Conservation (phyloP, 2,797 vertebrate species). For the Trachops cirrhosus region DNA sequence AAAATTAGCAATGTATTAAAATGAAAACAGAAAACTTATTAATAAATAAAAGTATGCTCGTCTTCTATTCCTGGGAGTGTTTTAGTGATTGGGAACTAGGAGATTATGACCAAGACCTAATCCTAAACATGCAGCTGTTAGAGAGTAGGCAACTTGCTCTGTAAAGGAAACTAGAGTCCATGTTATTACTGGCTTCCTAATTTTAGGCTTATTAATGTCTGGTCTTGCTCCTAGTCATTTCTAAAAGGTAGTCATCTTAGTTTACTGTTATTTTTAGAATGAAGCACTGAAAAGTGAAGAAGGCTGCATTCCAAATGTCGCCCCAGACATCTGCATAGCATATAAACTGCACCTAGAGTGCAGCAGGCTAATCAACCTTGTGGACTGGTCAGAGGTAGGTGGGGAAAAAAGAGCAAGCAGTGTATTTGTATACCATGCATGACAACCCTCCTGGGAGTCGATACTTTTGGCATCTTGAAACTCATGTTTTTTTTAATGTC, state of each 20-base stretch:
- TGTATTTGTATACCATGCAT: background rate
- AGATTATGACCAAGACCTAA: background rate
- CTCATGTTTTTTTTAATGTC: background rate
- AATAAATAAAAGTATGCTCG: slow-evolving; percentile 20
- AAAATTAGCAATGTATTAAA: background rate
- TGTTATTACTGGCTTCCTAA: background rate
- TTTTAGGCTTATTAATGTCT: background rate
- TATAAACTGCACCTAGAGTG: slow-evolving; percentile 97
- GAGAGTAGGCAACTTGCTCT: background rate
- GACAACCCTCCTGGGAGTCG: background rate
- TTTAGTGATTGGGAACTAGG: background rate
- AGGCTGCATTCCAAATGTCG: slow-evolving; percentile 89
- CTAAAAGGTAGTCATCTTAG: background rate
- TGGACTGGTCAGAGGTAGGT: slow-evolving; percentile 96
- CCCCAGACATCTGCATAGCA: slow-evolving; percentile 95
- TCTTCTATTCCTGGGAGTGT: background rate
- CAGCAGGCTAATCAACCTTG: slow-evolving; percentile 95
- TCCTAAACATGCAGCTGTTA: background rate
- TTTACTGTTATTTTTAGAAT: slow-evolving; percentile 76
- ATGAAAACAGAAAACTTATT: background rate
- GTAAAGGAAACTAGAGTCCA: background rate
- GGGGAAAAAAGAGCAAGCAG: background rate
- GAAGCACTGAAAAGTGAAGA: slow-evolving; percentile 86
- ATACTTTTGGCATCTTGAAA: background rate
- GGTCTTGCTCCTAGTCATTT: slow-evolving; percentile 22